Evolutionary conservation across 1,140 invertebrate species (phyloP).

Genomic region (Papilio machaon): DNA sequence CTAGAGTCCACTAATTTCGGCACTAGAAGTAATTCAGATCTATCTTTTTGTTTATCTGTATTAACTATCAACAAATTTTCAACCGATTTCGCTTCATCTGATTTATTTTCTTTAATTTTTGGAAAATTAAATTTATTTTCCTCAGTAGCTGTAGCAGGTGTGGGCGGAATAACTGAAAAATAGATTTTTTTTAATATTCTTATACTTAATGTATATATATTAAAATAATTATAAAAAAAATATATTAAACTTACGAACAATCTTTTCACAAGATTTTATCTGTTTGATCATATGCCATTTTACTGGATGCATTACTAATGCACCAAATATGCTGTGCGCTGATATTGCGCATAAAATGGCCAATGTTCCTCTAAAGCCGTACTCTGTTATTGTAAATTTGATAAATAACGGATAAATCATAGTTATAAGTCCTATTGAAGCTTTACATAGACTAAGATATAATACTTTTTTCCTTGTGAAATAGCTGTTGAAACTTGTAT

Average conservation of each 20-base stretch:
- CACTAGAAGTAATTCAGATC: slow-evolving; percentile 62
- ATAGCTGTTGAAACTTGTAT: slow-evolving; percentile 77
- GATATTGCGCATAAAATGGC: slow-evolving; percentile 83
- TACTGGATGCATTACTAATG: slow-evolving; percentile 86
- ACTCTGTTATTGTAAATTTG: slow-evolving; percentile 82
- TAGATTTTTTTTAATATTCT: slow-evolving; percentile 10
- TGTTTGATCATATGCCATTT: slow-evolving; percentile 85
- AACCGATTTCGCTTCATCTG: slow-evolving; percentile 59
- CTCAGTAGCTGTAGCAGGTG: slow-evolving; percentile 59
- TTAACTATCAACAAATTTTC: slow-evolving; percentile 64
- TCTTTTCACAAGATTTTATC: slow-evolving; percentile 68
- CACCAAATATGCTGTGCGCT: slow-evolving; percentile 84
- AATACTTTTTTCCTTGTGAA: slow-evolving; percentile 80
- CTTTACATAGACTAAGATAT: slow-evolving; percentile 84
- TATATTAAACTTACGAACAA: slow-evolving; percentile 68
- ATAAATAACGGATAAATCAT: slow-evolving; percentile 84
- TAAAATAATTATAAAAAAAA: slow-evolving; percentile 31
- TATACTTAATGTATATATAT: slow-evolving; percentile 6
- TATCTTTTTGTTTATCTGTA: slow-evolving; percentile 52
- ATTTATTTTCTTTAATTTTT: slow-evolving; percentile 44
- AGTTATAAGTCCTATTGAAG: slow-evolving; percentile 82
- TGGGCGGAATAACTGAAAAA: slow-evolving; percentile 74
- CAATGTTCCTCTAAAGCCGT: slow-evolving; percentile 85
- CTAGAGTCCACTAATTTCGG: slow-evolving; percentile 68
- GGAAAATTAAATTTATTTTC: slow-evolving; percentile 63